These are phyloP conservation scores for Gracilinanus agilis DNA, from an alignment of 2,113 vertebrate species.

Conservation along the genomic window DNA sequence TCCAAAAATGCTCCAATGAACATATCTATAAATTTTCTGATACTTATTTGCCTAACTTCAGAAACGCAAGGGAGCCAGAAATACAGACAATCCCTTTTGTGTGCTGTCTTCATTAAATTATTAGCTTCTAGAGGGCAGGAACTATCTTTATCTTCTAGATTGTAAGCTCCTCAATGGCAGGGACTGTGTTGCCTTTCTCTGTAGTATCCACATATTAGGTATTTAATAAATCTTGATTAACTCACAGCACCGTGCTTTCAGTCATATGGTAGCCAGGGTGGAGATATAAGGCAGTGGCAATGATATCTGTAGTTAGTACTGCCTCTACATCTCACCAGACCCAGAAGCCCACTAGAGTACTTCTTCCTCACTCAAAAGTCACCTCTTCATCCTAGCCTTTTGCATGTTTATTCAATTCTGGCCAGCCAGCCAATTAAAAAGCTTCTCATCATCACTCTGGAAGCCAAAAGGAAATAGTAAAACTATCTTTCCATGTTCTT, in stretches of 20 bases:
- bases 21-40: not conserved
- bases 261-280: not conserved
- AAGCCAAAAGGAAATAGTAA: not conserved
- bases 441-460: not conserved
- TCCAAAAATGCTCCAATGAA: not conserved
- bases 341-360: not conserved
- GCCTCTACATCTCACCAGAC: not conserved
- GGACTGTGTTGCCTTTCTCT: not conserved
- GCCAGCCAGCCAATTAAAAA: not conserved
- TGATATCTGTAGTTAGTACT: not conserved
- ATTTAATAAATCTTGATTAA: not conserved
- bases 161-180: not conserved
- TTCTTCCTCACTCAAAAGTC: not conserved
- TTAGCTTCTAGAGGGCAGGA: not conserved
- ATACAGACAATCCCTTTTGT: not conserved
- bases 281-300: not conserved
- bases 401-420: not conserved
- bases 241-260: not conserved
- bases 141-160: not conserved
- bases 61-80: not conserved
- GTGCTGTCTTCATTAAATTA: not conserved
- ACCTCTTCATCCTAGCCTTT: not conserved
- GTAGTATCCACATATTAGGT: not conserved
- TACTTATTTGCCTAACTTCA: not conserved
- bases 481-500: not conserved